These are phyloP conservation scores for Drosophila emarginata DNA, from an alignment of 2,888 invertebrate species.

Conservation along the genomic window DNA sequence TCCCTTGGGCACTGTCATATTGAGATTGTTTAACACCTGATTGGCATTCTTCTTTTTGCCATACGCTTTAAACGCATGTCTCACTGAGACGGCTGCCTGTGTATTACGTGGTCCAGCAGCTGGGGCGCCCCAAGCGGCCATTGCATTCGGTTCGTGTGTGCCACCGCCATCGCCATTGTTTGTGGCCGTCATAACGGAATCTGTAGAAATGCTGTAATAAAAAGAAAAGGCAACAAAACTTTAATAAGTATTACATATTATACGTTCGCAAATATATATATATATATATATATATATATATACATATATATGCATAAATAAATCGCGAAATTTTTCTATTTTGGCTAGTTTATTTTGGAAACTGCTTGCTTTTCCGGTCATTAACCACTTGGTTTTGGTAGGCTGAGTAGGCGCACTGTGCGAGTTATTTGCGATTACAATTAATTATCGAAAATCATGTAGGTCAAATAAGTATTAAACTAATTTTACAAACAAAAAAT, in stretches of 20 bases:
- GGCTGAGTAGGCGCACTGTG: background rate
- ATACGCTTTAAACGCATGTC: conserved; percentile 94
- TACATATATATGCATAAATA: conserved; percentile 1
- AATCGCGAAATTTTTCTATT: background rate
- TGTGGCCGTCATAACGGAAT: conserved; percentile 80
- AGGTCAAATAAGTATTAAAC: too few relatives aligned
- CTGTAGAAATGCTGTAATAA: conserved; percentile 79
- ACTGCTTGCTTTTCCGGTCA: background rate
- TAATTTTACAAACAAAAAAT: too few relatives aligned
- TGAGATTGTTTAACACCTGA: conserved; percentile 93
- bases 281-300: too few relatives aligned
- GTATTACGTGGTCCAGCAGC: conserved; percentile 78
- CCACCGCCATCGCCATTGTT: conserved; percentile 81
- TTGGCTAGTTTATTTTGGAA: background rate
- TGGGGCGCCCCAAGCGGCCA: conserved; percentile 83
- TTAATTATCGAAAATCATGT: too few relatives aligned
- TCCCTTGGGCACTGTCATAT: conserved; percentile 96
- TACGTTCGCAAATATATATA: background rate
- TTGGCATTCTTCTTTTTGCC: conserved; percentile 94
- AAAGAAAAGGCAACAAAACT: background rate
- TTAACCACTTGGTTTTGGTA: background rate
- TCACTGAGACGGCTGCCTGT: conserved; percentile 93
- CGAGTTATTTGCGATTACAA: too few relatives aligned
- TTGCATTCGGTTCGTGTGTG: conserved; percentile 63
- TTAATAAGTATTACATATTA: background rate